phyloP scores from a whole-genome alignment of 1,140 invertebrate species.

The Diabrotica virgifera region DNA sequence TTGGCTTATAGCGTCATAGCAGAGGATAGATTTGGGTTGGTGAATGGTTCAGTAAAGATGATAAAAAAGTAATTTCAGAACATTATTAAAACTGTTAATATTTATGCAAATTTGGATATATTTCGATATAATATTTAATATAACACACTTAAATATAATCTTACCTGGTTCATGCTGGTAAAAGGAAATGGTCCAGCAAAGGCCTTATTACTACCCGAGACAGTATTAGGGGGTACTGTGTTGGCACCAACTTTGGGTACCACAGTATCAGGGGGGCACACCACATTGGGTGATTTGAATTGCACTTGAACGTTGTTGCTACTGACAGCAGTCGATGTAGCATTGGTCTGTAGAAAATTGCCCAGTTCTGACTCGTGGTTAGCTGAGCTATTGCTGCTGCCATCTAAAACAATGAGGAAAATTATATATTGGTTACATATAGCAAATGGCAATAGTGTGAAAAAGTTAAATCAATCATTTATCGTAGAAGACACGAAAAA shows the following conservation, averaged over 20 bases:
- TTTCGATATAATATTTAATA: no score
- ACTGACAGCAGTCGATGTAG: conserved; percentile 23
- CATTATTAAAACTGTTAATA: no score
- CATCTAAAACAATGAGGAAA: conserved; percentile 24
- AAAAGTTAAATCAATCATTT: no score
- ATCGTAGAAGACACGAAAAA: no score
- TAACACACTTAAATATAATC: neutral
- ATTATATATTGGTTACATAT: no score
- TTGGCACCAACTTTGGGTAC: conserved; percentile 54
- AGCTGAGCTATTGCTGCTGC: conserved; percentile 19
- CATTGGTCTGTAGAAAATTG: conserved; percentile 24
- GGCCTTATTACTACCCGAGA: conserved; percentile 24
- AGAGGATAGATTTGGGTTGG: no score
- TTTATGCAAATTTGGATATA: no score
- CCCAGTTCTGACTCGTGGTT: conserved; percentile 12
- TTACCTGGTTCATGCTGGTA: conserved; percentile 82
- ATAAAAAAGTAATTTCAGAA: neutral
- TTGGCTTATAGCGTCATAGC: no score
- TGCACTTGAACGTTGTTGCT: conserved; percentile 43
- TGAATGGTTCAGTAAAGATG: neutral
- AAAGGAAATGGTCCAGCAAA: conserved; percentile 74
- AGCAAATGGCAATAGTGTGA: no score
- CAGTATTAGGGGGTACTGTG: conserved; percentile 30
- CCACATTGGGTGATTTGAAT: conserved; percentile 80
- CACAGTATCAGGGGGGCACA: conserved; percentile 71